Base-by-base conservation (phyloP, 2,797 vertebrate genomes). In the Eulemur albifrons region DNA sequence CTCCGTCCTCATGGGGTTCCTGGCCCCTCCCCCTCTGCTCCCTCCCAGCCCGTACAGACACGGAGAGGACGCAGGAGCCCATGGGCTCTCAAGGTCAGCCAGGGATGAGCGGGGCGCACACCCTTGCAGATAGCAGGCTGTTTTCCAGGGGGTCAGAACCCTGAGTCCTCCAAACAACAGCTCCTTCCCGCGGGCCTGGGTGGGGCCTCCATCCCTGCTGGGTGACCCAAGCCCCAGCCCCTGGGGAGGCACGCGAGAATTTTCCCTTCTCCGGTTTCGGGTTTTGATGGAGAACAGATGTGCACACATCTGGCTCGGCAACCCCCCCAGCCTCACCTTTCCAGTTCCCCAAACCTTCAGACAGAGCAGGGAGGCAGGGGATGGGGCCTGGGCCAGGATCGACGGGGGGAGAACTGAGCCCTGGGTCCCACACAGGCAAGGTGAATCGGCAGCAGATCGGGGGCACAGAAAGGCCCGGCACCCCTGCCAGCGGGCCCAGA, bases 201-300 rank as follows among this genome's bases (percentile, higher is more conserved):
- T 27, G 80, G 80, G 65, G 83, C 67, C 88, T 75, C 67, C 14
- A 8, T 69, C 90, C 94, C 95, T 80, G 40, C 79, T 12, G 40
- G 76, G 86, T 93, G 94, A 95, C 96, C 95, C 81, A 65, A 57
- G 63, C 52, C 93, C 67, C 54, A 4, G 84, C 92, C 94, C 75
- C 89, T 10, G 65, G 75, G 61, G 76, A 96, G 67, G 57, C 59
- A 72, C 13, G 1, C 0, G 3, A 93, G 75, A 45, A 61, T 96
- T 96, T 94, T 88, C 73, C 85, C 95, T 94, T 92, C 91, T 96
- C 95, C 50, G 45, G 72, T 95, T 97, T 93, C 90, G 10, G 57
- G 57, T 76, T 73, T 35, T 97, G 96, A 97, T 97, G 86, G 73
- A 93, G 77, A 97, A 93, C 97, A 98, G 97, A 97, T 98, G 97